phyloP scores from a whole-genome alignment of 1,140 invertebrate genomes.

The Aphidius ervi region DNA sequence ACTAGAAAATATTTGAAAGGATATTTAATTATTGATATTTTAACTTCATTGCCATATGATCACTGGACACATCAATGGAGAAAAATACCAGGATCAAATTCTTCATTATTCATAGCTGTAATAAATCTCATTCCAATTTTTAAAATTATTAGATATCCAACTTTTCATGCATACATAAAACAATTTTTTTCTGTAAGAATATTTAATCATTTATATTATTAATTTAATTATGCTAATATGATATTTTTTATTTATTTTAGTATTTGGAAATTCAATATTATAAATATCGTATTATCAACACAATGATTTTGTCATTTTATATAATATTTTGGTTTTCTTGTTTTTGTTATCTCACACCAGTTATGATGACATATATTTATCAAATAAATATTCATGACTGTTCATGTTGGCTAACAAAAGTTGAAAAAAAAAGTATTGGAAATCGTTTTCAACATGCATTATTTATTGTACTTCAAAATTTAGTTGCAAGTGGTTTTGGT shows the following conservation, averaged over 20 bases:
- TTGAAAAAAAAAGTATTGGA: conserved; percentile 20
- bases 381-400: conserved; percentile 33
- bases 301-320: conserved; percentile 35
- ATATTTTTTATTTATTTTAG: conserved; percentile 28
- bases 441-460: conserved; percentile 35
- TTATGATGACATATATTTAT: conserved; percentile 31
- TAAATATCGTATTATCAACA: conserved; percentile 33
- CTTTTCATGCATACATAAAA: conserved; percentile 30
- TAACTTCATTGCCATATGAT: conserved; percentile 46
- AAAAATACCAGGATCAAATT: conserved; percentile 30
- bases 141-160: conserved; percentile 38
- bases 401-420: conserved; percentile 35
- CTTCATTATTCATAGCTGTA: conserved; percentile 25
- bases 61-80: conserved; percentile 41
- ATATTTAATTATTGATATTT: conserved; percentile 37
- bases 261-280: conserved; percentile 35
- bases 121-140: conserved; percentile 44
- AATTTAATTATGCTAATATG: not conserved
- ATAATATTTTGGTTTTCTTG: conserved; percentile 45
- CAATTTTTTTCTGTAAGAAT: conserved; percentile 39
- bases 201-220: not conserved
- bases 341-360: conserved; percentile 38
- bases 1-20: conserved; percentile 35
- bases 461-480: conserved; percentile 43
- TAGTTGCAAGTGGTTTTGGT: conserved; percentile 40